Percentiles rank a stretch among this genome's conserved stretches.
Evolutionary conservation across 2,113 vertebrate genomes (phyloP).

Genomic region (Epinephelus cyanopodus): DNA sequence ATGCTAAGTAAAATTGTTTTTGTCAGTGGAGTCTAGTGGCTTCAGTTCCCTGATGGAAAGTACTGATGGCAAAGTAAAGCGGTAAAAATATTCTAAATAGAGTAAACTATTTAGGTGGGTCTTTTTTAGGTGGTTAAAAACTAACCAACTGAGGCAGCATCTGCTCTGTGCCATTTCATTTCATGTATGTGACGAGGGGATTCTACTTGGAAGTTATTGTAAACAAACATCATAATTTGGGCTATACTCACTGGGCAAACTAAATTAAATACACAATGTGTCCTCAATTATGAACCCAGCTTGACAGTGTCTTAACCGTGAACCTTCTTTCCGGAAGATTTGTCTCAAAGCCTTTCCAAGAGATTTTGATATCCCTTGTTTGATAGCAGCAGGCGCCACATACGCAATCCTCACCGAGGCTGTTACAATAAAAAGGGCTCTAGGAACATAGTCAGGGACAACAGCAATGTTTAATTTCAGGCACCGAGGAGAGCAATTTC

Average conservation of each 20-base stretch:
- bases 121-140: too few relatives aligned
- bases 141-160: too few relatives aligned
- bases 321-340: constrained; percentile 43
- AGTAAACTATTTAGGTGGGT: too few relatives aligned
- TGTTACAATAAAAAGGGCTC: constrained; percentile 67
- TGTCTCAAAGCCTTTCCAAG: constrained; percentile 52
- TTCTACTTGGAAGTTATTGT: too few relatives aligned
- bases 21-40: too few relatives aligned
- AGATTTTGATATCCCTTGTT: constrained; percentile 67
- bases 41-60: too few relatives aligned
- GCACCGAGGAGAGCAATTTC: constrained; percentile 60
- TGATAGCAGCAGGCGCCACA: constrained; percentile 69
- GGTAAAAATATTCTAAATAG: too few relatives aligned
- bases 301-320: constrained; percentile 35
- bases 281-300: constrained; percentile 26
- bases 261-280: constrained; percentile 26
- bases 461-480: constrained; percentile 63
- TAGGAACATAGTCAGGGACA: constrained; percentile 66
- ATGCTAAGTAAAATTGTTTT: too few relatives aligned
- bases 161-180: too few relatives aligned
- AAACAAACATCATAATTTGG: too few relatives aligned
- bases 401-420: constrained; percentile 66
- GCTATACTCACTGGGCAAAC: neutral
- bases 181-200: too few relatives aligned
- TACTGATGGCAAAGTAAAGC: too few relatives aligned